A percentile compares a stretch with the other conserved stretches of the same genome.
These are phyloP conservation scores for Daphoenositta chrysoptera DNA, from an alignment of 2,113 vertebrate species.

Conservation along the genomic window DNA sequence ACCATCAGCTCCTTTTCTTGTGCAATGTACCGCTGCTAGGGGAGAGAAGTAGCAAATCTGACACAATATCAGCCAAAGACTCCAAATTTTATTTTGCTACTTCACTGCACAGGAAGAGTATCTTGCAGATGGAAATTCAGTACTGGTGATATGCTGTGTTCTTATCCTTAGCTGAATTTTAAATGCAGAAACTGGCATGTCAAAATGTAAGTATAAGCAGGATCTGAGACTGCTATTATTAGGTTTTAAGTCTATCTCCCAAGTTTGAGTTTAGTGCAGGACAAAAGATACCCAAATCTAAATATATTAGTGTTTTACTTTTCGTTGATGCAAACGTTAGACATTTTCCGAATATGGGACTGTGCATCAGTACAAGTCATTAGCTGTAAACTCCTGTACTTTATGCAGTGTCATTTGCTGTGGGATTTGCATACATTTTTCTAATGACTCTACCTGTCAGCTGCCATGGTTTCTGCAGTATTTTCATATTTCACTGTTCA, in stretches of 20 bases:
- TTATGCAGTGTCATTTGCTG: conserved; percentile 24
- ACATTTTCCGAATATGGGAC: not conserved
- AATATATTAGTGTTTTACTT: not conserved
- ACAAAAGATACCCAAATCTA: not conserved
- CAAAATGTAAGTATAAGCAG: not conserved
- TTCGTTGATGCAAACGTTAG: not conserved
- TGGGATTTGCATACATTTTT: conserved; percentile 38
- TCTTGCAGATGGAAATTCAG: not conserved
- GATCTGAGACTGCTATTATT: not conserved
- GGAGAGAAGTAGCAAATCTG: not conserved
- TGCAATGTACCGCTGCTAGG: not conserved
- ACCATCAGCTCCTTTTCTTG: not conserved
- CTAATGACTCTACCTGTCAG: conserved; percentile 37
- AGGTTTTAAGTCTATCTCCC: not conserved
- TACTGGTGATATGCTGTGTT: not conserved
- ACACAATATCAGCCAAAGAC: not conserved
- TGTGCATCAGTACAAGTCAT: not conserved
- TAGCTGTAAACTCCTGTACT: conserved; percentile 2
- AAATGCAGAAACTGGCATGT: not conserved
- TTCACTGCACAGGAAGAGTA: not conserved
- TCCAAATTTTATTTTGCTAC: not conserved
- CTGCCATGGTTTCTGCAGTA: conserved; percentile 35
- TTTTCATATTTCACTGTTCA: conserved; percentile 28
- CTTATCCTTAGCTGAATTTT: not conserved
- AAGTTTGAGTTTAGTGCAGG: not conserved